Conservation (phyloP, 2,888 invertebrate species). For the Homarus gammarus region DNA sequence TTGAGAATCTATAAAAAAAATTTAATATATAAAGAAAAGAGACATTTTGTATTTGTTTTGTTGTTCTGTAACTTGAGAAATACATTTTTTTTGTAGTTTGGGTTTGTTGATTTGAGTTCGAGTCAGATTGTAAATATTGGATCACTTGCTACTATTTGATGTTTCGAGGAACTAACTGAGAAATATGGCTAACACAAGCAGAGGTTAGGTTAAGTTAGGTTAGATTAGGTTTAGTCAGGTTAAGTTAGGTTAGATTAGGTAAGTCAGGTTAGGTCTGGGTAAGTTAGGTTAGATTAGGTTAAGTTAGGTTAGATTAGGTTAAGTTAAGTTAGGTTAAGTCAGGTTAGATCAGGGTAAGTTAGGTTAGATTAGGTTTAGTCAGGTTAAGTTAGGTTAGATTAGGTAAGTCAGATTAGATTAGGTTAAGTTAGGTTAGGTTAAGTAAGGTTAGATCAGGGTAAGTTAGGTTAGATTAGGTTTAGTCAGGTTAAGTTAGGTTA, state of each 20-base stretch:
- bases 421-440: conserved; percentile 60
- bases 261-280: conserved; percentile 76
- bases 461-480: conserved; percentile 71
- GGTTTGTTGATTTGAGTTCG: no score
- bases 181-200: no score
- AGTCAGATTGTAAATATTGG: no score
- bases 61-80: no score
- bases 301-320: conserved; percentile 76
- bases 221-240: conserved; percentile 77
- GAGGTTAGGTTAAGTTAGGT: conserved; percentile 71
- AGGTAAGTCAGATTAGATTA: conserved; percentile 58
- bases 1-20: no score
- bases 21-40: no score
- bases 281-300: conserved; percentile 77
- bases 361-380: conserved; percentile 56
- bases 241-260: conserved; percentile 76
- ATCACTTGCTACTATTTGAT: no score
- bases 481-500: conserved; percentile 72
- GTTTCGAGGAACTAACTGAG: no score
- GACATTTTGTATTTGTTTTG: no score
- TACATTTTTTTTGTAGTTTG: no score
- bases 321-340: conserved; percentile 76
- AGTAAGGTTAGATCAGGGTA: conserved; percentile 70
- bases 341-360: no score
- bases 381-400: conserved; percentile 51